These are phyloP conservation scores for Macroglossus sobrinus DNA, from an alignment of 2,113 vertebrate species.

Conservation along the genomic window DNA sequence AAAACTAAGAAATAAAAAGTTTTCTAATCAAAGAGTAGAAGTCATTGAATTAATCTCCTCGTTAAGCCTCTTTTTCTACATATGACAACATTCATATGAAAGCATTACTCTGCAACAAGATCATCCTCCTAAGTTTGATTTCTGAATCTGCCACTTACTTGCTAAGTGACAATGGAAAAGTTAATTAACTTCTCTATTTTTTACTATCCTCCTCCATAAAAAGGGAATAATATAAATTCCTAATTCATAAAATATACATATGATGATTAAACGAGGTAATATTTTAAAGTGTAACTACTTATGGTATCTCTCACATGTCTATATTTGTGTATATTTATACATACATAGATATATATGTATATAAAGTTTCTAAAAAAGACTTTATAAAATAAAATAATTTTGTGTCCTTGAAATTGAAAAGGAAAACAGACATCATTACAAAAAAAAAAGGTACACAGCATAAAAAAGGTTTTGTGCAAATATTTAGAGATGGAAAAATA, in stretches of 20 bases:
- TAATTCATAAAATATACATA: not conserved
- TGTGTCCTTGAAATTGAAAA: not conserved
- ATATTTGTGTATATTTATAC: not conserved
- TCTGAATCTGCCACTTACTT: not conserved
- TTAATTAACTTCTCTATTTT: not conserved
- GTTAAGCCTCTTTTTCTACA: accelerated
- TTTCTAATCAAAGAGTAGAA: not conserved
- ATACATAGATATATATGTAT: not conserved
- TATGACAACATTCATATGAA: accelerated
- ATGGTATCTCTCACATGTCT: not conserved
- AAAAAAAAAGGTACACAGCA: not conserved
- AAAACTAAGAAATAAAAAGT: not conserved
- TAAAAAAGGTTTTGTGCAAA: not conserved
- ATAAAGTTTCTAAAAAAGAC: not conserved
- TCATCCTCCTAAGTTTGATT: not conserved
- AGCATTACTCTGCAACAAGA: not conserved
- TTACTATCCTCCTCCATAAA: not conserved
- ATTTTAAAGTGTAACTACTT: not conserved
- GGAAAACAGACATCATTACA: not conserved
- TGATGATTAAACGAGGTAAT: not conserved
- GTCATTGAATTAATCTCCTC: not conserved
- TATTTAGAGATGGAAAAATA: not conserved
- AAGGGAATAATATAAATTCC: not conserved
- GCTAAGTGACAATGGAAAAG: not conserved
- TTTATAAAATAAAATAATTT: not conserved